phyloP scores from a whole-genome alignment of 64 coral and sea anemone genomes.

The Hydrozoanthus tunicans region DNA sequence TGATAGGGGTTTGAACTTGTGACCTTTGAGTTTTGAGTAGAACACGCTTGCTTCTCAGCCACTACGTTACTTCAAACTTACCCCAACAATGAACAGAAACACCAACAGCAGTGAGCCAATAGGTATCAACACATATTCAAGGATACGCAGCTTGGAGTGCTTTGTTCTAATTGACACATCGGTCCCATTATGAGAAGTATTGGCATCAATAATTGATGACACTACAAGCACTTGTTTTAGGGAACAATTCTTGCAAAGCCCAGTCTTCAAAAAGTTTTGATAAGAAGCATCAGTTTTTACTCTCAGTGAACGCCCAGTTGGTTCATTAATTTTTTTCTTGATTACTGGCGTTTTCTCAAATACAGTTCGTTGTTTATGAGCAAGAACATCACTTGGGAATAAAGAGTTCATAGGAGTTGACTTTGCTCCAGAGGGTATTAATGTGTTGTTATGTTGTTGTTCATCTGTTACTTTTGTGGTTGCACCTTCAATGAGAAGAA shows the following conservation, averaged over 20 bases:
- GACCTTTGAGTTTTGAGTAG: no score
- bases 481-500: neutral
- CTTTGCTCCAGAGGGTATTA: neutral
- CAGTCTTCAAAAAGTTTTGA: neutral
- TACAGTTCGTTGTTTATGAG: neutral
- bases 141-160: constrained; percentile 20
- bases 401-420: neutral
- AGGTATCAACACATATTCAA: constrained; percentile 52
- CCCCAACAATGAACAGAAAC: constrained; percentile 25
- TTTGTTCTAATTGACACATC: neutral
- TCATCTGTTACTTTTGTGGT: neutral
- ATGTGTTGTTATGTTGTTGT: neutral
- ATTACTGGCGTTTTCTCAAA: neutral
- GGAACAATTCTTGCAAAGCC: neutral
- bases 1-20: no score
- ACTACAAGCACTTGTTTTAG: neutral
- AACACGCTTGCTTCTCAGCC: no score
- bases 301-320: neutral
- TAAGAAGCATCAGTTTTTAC: neutral
- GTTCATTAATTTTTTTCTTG: neutral
- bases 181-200: constrained; percentile 20
- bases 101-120: constrained; percentile 13
- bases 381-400: neutral
- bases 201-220: neutral
- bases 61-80: neutral